Evolutionary conservation across 2,113 vertebrate species (phyloP).

Genomic region (Thryonomys swinderianus): DNA sequence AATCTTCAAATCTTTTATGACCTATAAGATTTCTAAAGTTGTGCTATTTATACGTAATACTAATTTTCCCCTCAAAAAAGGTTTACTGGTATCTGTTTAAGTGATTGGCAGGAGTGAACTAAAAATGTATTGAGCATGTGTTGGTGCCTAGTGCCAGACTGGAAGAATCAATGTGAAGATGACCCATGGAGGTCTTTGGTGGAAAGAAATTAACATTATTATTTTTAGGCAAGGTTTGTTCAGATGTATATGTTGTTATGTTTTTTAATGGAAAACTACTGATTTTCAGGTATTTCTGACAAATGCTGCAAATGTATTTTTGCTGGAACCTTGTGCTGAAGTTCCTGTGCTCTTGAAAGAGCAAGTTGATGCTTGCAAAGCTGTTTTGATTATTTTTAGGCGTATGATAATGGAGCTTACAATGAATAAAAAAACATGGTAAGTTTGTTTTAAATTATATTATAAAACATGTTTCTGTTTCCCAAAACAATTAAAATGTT

Average conservation of each 20-base stretch:
- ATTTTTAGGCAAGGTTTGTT: slow-evolving; percentile 31
- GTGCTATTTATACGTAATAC: neutral
- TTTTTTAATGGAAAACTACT: slow-evolving; percentile 58
- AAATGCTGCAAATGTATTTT: slow-evolving; percentile 96
- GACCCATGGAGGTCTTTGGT: neutral
- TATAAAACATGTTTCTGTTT: neutral
- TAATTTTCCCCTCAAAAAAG: neutral
- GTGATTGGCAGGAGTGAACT: slow-evolving; percentile 6
- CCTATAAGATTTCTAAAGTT: neutral
- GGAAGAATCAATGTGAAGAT: neutral
- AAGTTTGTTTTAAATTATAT: slow-evolving; percentile 66
- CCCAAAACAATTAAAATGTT: neutral
- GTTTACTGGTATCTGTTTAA: neutral
- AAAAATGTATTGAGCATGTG: neutral
- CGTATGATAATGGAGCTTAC: slow-evolving; percentile 98
- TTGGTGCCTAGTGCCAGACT: neutral
- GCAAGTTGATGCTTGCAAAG: slow-evolving; percentile 97
- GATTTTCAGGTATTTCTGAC: slow-evolving; percentile 95
- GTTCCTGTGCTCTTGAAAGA: slow-evolving; percentile 95
- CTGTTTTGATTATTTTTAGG: slow-evolving; percentile 95
- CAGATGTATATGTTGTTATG: neutral
- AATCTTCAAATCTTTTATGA: neutral
- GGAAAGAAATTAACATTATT: slow-evolving; percentile 18
- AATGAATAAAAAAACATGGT: slow-evolving; percentile 97
- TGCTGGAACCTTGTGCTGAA: slow-evolving; percentile 96